Evolutionary conservation across 2,888 invertebrate genomes (phyloP), one percentile per base, ranked within the genome.

Genomic region (Sialis fuliginosa): DNA sequence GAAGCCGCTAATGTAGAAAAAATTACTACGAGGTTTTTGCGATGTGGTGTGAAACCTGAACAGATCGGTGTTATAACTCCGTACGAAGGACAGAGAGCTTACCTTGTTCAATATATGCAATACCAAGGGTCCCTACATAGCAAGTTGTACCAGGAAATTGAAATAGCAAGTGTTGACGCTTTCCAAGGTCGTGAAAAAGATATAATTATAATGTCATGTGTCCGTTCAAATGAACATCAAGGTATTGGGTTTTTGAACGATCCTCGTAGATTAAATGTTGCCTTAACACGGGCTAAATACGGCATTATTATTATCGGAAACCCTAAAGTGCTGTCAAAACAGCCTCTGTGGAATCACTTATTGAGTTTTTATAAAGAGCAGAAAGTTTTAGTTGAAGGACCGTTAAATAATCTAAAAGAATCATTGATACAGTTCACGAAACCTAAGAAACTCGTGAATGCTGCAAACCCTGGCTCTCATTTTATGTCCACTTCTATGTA

Each of bases 121-220:
- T 93, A 93, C 62, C 96, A 95, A 62, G 98, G 98, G 8, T 88
- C 93, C 8, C 69, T 99, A 47, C 95, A 97, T 62, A 86, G 92
- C 35, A 96, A 96, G 60, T 70, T 98, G 0, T 99, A 99, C 62
- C 86, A 95, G 68, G 96, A 97, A 62, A 93, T 99, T 47, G 98
- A 99, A 68, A 96, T 99, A 1, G 98, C 97, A 6, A 96, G 95
- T 66, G 98, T 99, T 4, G 98, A 99, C 65, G 98, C 98, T 0
- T 99, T 99, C 65, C 96, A 97, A 65, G 98, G 98, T 0, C 74
- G 98, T 44, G 98, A 99, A 62, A 99, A 99, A 60, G 98, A 99
- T 60, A 88, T 97, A 48, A 98, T 99, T 54, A 93, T 99, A 46
- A 89, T 99, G 84, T 96, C 96, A 0, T 98, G 97, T 66, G 98